phyloP scores from a whole-genome alignment of 2,888 invertebrate genomes.

The Empis stercorea region DNA sequence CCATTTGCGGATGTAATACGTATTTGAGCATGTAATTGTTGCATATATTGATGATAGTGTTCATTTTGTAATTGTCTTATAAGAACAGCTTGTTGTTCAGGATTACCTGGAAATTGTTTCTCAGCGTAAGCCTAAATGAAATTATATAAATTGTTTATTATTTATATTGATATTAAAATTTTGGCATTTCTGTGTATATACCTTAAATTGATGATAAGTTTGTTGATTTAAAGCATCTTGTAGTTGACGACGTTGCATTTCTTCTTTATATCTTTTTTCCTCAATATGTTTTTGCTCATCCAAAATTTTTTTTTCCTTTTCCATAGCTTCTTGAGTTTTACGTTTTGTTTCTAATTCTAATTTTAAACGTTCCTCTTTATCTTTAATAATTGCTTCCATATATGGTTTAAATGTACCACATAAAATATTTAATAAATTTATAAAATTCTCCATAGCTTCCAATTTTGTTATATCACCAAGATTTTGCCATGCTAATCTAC shows the following conservation, averaged over 20 bases:
- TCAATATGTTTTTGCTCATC: slow-evolving; percentile 34
- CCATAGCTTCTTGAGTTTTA: slow-evolving; percentile 21
- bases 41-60: slow-evolving; percentile 98
- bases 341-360: slow-evolving; percentile 25
- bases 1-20: background rate
- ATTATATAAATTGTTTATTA: no score
- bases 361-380: slow-evolving; percentile 39
- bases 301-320: slow-evolving; percentile 46
- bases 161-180: no score
- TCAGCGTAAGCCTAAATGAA: slow-evolving; percentile 72
- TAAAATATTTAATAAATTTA: slow-evolving; percentile 69
- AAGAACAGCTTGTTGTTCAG: slow-evolving; percentile 83
- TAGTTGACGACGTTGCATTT: slow-evolving; percentile 52
- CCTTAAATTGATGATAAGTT: slow-evolving; percentile 76
- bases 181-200: slow-evolving; percentile 14
- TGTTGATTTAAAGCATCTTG: slow-evolving; percentile 94
- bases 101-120: slow-evolving; percentile 78
- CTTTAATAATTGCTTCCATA: slow-evolving; percentile 80
- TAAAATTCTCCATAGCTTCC: slow-evolving; percentile 86
- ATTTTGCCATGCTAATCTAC: slow-evolving; percentile 86
- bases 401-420: slow-evolving; percentile 87
- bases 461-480: slow-evolving; percentile 58
- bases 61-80: slow-evolving; percentile 94
- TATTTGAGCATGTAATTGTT: slow-evolving; percentile 57
- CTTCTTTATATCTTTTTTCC: slow-evolving; percentile 22